Evolutionary conservation across 2,797 vertebrate genomes (phyloP), one percentile per base, ranked within the genome.

Genomic region (Fundulus diaphanus): DNA sequence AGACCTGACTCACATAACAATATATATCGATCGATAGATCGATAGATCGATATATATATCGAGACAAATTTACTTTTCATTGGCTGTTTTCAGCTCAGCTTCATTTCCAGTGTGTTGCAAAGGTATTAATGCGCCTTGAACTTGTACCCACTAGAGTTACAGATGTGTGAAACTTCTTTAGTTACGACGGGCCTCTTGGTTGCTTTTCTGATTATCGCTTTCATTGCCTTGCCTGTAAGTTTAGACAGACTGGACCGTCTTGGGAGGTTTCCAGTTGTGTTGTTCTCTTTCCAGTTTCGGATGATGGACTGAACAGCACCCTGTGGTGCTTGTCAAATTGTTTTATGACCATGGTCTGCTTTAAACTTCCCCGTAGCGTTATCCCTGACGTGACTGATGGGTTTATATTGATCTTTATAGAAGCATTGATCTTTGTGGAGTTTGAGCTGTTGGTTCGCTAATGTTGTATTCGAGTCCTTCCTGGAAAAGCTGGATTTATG

Each of bases 401-500:
- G 37, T 66, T 66, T 37, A 66, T 66, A n/a, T n/a, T 66, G 63
- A 66, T 66, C 35, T 66, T 66, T 66, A 40, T 66, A 37, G 42
- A 33, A n/a, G n/a, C 63, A 66, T 66, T 66, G 63, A 66, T 66
- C 35, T 66, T 66, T 66, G 24, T 66, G 63, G 42, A 33, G n/a
- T n/a, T n/a, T n/a, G n/a, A n/a, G 37, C 13, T 66, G 24, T 66
- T n/a, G 40, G 22, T 65, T 66, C 63, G 15, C 40, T 66, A 42
- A 66, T 66, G 5, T n/a, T 42, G 24, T n/a, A 9, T 42, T 7
- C 7, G 63, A 66, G 37, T 15, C 7, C 5, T 66, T 66, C 63
- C 27, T 11, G 42, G 37, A 65, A 18, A 22, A 40, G 35, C 5
- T 65, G 29, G 35, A 65, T n/a, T 6, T 37, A 40, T 37, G 15